phyloP scores from a whole-genome alignment of 2,888 invertebrate species.

The Anthrax anthrax region DNA sequence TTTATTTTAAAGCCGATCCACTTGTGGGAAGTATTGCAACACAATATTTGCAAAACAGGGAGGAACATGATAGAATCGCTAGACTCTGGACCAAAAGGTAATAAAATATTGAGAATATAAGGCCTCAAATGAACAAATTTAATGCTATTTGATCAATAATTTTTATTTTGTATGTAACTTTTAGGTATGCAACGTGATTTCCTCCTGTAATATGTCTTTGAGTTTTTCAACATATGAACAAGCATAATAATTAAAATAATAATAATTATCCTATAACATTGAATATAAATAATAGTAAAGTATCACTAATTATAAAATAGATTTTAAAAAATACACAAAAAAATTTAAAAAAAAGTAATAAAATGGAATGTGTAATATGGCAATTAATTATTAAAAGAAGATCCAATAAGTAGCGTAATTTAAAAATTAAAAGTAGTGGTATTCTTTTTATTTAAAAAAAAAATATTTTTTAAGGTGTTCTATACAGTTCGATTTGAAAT shows the following conservation, averaged over 20 bases:
- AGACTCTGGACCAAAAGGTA: conserved; percentile 98
- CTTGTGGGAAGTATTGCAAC: conserved; percentile 96
- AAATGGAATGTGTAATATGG: neutral
- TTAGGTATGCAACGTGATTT: conserved; percentile 34
- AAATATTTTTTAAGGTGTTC: no score
- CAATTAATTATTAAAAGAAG: neutral
- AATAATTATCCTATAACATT: neutral
- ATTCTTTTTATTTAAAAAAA: neutral
- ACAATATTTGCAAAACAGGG: conserved; percentile 92
- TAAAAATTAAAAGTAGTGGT: neutral
- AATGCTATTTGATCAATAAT: neutral
- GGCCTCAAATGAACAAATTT: no score
- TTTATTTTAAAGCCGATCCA: conserved; percentile 66
- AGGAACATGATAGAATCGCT: conserved; percentile 96
- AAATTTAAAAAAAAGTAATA: neutral
- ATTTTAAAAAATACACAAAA: neutral
- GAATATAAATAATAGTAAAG: neutral
- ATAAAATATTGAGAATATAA: conserved; percentile 5
- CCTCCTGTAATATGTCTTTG: conserved; percentile 16
- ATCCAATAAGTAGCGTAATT: neutral
- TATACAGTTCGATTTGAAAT: no score
- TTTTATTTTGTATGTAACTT: conserved; percentile 1
- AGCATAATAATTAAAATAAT: conserved; percentile 10
- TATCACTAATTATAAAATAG: neutral
- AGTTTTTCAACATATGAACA: conserved; percentile 12